Percentiles rank a stretch among this genome's conserved stretches.
Conservation (phyloP, 2,113 vertebrate genomes). For the Aplodontia rufa region DNA sequence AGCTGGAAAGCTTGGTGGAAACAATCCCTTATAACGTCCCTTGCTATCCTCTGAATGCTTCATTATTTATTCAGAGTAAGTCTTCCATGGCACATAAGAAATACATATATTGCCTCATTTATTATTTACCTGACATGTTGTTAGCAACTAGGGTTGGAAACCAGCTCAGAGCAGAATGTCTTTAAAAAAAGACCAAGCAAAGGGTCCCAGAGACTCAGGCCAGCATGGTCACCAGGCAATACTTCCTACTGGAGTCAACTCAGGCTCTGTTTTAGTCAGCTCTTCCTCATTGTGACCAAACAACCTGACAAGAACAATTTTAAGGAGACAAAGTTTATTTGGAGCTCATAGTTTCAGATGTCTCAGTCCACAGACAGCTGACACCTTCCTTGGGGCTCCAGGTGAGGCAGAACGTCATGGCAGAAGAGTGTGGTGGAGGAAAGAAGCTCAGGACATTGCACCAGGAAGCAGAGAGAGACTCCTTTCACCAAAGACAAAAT, state of each 20-base stretch:
- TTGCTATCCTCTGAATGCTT: background rate
- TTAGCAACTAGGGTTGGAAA: constrained; percentile 45
- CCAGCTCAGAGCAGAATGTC: background rate
- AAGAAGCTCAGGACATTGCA: too few species aligned
- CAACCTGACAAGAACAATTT: too few species aligned
- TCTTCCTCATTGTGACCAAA: too few species aligned
- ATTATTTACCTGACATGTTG: constrained; percentile 55
- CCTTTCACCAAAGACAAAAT: too few species aligned
- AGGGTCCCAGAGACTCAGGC: background rate
- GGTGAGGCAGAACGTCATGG: too few species aligned
- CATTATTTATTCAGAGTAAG: constrained; percentile 59
- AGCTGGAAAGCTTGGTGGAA: constrained; percentile 8
- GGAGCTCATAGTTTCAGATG: too few species aligned
- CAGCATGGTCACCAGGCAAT: background rate
- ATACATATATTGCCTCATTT: constrained; percentile 55
- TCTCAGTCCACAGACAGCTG: too few species aligned
- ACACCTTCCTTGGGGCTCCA: too few species aligned
- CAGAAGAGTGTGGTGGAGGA: too few species aligned
- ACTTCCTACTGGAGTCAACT: background rate
- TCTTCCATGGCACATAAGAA: constrained; percentile 48
- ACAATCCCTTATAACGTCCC: constrained; percentile 26
- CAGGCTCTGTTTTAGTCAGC: background rate
- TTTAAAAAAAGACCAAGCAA: background rate
- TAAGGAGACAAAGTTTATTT: too few species aligned
- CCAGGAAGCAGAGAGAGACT: too few species aligned